Evolutionary conservation across 2,888 invertebrate genomes (phyloP).

Genomic region (Ceramica pisi): DNA sequence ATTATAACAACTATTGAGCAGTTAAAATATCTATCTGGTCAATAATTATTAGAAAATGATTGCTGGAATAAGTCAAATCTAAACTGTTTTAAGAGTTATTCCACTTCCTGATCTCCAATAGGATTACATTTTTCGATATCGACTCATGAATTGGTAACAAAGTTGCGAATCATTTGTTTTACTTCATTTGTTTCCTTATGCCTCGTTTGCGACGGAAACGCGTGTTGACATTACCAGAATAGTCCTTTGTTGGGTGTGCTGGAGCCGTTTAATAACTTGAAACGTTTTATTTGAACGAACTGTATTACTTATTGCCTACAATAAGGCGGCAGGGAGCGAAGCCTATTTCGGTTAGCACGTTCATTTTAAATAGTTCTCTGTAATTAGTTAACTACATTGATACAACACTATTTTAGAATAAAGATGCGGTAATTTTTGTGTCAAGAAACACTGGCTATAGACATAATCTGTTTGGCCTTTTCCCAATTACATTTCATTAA

Average conservation of each 20-base stretch:
- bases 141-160: slow-evolving; percentile 62
- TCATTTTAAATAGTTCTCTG: slow-evolving; percentile 46
- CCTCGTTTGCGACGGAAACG: slow-evolving; percentile 79
- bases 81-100: not conserved
- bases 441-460: slow-evolving; percentile 10
- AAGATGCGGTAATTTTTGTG: slow-evolving; percentile 14
- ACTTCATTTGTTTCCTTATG: slow-evolving; percentile 82
- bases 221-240: slow-evolving; percentile 85
- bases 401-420: slow-evolving; percentile 48
- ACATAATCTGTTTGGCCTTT: too few relatives aligned
- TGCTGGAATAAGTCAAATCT: not conserved
- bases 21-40: too few relatives aligned
- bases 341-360: slow-evolving; percentile 53
- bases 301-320: slow-evolving; percentile 62
- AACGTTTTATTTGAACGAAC: slow-evolving; percentile 67
- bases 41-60: too few relatives aligned
- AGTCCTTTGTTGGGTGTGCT: slow-evolving; percentile 82
- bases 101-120: not conserved
- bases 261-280: slow-evolving; percentile 70
- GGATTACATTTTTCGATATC: slow-evolving; percentile 32
- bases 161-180: slow-evolving; percentile 82
- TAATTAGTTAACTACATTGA: slow-evolving; percentile 49
- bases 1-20: too few relatives aligned
- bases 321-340: slow-evolving; percentile 49
- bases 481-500: too few relatives aligned